Conservation (phyloP, 1,140 invertebrate species). For the Drosophila chauvacae region DNA sequence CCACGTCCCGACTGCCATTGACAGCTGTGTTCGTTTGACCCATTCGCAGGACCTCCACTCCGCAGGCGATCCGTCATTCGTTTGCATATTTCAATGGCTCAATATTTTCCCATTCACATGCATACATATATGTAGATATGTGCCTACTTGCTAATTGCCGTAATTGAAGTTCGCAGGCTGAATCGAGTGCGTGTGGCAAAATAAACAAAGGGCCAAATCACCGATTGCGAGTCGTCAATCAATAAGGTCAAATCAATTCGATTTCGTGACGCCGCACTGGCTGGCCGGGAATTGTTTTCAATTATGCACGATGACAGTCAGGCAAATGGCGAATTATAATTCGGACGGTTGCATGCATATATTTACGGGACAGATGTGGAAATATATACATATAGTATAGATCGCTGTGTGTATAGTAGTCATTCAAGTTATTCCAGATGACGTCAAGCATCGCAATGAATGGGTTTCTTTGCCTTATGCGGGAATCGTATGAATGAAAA, state of each 20-base stretch:
- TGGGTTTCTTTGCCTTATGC: constrained; percentile 28
- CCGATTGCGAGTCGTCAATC: constrained; percentile 62
- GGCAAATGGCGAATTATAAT: constrained; percentile 48
- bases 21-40: constrained; percentile 51
- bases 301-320: constrained; percentile 66
- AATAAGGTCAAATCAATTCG: constrained; percentile 79
- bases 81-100: constrained; percentile 41
- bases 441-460: constrained; percentile 45
- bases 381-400: not conserved
- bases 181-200: constrained; percentile 35
- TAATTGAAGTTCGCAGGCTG: constrained; percentile 54
- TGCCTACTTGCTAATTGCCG: constrained; percentile 42
- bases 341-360: constrained; percentile 23
- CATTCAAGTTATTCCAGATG: constrained; percentile 25
- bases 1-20: constrained; percentile 46
- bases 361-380: constrained; percentile 13
- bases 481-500: constrained; percentile 29
- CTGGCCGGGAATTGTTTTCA: constrained; percentile 67
- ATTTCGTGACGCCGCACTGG: constrained; percentile 47
- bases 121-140: constrained; percentile 12
- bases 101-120: constrained; percentile 26
- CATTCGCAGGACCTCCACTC: constrained; percentile 9
- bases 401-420: not conserved
- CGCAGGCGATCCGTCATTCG: constrained; percentile 47
- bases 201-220: constrained; percentile 43